A percentile compares a stretch with the other conserved stretches of the same genome.
Conservation (phyloP, 2,888 invertebrate species). For the Drosophila diplacantha region DNA sequence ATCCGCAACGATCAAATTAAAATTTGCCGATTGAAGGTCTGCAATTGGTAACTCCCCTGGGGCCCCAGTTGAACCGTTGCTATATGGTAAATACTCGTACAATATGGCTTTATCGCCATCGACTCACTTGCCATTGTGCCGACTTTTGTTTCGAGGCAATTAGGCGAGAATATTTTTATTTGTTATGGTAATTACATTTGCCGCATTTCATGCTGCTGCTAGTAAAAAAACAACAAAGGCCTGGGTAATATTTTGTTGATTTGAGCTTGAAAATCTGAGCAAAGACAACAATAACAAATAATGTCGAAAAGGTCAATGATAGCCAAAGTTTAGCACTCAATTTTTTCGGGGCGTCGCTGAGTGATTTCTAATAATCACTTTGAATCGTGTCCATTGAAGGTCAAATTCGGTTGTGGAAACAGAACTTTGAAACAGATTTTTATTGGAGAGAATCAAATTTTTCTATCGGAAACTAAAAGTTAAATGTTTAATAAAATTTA, state of each 20-base stretch:
- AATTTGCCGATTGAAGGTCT: constrained; percentile 58
- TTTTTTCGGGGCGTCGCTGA: constrained; percentile 22
- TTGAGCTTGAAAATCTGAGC: constrained; percentile 47
- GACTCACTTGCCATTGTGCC: constrained; percentile 32
- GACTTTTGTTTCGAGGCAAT: constrained; percentile 50
- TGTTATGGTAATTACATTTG: constrained; percentile 62
- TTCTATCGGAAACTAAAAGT: not conserved
- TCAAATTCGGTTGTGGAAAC: not conserved
- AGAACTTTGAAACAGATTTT: not conserved
- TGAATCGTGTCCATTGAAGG: constrained; percentile 7
- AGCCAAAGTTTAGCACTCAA: constrained; percentile 6
- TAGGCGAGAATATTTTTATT: constrained; percentile 48
- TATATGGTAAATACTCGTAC: constrained; percentile 12
- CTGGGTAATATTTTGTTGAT: constrained; percentile 42
- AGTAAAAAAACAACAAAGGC: constrained; percentile 18
- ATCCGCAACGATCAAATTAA: constrained; percentile 27
- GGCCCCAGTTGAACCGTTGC: not conserved
- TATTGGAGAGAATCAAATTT: not conserved
- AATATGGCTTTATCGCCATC: constrained; percentile 4
- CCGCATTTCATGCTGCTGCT: constrained; percentile 25
- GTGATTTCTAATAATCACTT: constrained; percentile 23
- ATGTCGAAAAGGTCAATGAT: constrained; percentile 41
- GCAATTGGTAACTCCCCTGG: constrained; percentile 1
- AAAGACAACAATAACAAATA: constrained; percentile 3
- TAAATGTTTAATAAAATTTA: not conserved